phyloP scores from a whole-genome alignment of 1,140 invertebrate species.

The Anthonomus grandis region DNA sequence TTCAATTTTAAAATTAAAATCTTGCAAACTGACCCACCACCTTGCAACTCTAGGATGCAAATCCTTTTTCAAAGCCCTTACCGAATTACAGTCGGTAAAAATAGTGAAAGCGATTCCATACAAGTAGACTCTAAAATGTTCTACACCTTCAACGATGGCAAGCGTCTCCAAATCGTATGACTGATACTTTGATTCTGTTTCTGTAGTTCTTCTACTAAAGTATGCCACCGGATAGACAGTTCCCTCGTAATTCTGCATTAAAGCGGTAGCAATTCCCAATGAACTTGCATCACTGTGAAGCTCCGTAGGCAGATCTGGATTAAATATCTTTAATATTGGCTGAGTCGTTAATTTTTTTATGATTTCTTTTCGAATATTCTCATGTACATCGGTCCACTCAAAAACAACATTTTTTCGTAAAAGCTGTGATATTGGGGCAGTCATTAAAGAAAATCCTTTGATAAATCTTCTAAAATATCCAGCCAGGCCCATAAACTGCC shows the following conservation, averaged over 20 bases:
- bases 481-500: too few species aligned
- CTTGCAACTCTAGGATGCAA: constrained; percentile 38
- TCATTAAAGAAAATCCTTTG: too few species aligned
- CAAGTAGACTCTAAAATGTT: constrained; percentile 47
- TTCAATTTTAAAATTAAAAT: not conserved
- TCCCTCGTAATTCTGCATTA: constrained; percentile 38
- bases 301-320: too few species aligned
- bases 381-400: too few species aligned
- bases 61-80: constrained; percentile 33
- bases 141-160: constrained; percentile 28
- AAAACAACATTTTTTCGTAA: too few species aligned
- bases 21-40: constrained; percentile 33
- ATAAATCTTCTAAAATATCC: too few species aligned
- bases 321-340: too few species aligned
- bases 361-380: too few species aligned
- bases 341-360: too few species aligned
- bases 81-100: constrained; percentile 42
- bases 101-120: constrained; percentile 40
- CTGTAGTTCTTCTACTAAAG: constrained; percentile 37
- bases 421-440: too few species aligned
- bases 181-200: constrained; percentile 24
- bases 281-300: too few species aligned
- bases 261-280: not conserved
- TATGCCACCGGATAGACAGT: constrained; percentile 34
- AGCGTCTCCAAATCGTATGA: too few species aligned